Evolutionary conservation across 2,888 invertebrate species (phyloP), one percentile per base, ranked within the genome.

Genomic region (Auanema sp.): DNA sequence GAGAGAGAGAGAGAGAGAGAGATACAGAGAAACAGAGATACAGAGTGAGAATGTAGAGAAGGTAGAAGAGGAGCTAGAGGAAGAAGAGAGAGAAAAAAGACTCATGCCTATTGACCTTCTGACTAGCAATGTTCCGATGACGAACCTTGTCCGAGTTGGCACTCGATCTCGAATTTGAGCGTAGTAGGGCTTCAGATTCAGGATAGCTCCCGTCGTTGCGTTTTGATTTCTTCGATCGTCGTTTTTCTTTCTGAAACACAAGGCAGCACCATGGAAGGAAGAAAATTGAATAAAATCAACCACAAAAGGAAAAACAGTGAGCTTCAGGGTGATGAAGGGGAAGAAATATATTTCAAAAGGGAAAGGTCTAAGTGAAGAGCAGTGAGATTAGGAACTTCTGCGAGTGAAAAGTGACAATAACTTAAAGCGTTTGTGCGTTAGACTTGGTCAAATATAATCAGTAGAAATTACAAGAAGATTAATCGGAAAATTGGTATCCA

Each of bases 141-240:
- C 64, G 47, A 49, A 82, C 82, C 77, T 82, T 82, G 64, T 82
- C 82, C 23, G 77, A 78, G 52, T 71, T 75, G 24, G 80, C 71
- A 8, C 77, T 76, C 21, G 68, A 73, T 11, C 79, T 59, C 16
- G 72, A 72, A n/a, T 79, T 80, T 14, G 78, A 80, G 44, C 82
- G 68, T 10, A 82, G 67, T 12, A 82, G 71, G 21, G 82, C 78
- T 56, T 82, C 82, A 2, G 75, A 72, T 65, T 82, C 80, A 2
- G 72, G 68, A 51, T 64, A 72, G n/a, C 59, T 62, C 33, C 65
- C 63, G 47, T 71, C 68, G 18, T 50, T 50, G 41, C 57, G 18
- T 21, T 57, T 62, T 10, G 44, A 47, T 40, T 62, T 62, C 42
- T 62, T 62, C 24, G 56, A n/a, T 8, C 62, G 62, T 4, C 57